Conservation (phyloP, 35 echinoderm and acorn worm species). For the Holothuria glaberrima region DNA sequence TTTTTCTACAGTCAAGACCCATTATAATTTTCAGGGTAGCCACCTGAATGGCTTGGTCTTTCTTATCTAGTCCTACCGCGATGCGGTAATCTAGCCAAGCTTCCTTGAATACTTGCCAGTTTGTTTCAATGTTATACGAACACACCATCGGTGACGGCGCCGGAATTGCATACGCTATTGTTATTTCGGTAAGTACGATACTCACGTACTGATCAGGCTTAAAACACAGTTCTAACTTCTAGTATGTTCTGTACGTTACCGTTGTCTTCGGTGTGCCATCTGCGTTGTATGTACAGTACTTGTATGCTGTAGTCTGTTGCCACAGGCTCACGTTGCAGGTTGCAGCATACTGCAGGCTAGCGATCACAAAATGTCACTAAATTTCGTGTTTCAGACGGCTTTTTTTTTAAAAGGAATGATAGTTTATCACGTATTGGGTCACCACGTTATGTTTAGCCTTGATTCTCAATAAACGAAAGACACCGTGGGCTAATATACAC, state of each 20-base stretch:
- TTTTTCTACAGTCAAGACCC: not conserved
- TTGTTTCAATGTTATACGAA: conserved; percentile 4
- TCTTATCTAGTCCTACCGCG: conserved; percentile 56
- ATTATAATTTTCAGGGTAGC: too few species aligned
- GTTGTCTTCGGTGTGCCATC: not conserved
- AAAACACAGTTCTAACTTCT: not conserved
- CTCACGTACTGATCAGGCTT: not conserved
- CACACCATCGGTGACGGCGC: conserved; percentile 23
- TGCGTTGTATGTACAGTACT: not conserved
- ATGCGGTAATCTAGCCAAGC: conserved; percentile 45
- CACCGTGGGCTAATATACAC: too few species aligned
- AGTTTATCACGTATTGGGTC: too few species aligned
- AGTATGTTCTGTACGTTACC: not conserved
- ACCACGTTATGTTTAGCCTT: too few species aligned
- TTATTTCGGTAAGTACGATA: not conserved
- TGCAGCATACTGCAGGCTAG: too few species aligned
- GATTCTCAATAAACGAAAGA: too few species aligned
- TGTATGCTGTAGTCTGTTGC: conserved; percentile 7
- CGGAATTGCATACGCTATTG: conserved; percentile 12
- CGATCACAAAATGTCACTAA: too few species aligned
- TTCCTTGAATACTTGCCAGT: conserved; percentile 46
- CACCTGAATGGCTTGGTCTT: too few species aligned
- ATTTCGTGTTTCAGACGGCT: too few species aligned
- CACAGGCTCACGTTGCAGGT: too few species aligned
- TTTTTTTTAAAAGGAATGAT: too few species aligned